Evolutionary conservation across 2,888 invertebrate genomes (phyloP).

Genomic region (Sminthurinus aureus): DNA sequence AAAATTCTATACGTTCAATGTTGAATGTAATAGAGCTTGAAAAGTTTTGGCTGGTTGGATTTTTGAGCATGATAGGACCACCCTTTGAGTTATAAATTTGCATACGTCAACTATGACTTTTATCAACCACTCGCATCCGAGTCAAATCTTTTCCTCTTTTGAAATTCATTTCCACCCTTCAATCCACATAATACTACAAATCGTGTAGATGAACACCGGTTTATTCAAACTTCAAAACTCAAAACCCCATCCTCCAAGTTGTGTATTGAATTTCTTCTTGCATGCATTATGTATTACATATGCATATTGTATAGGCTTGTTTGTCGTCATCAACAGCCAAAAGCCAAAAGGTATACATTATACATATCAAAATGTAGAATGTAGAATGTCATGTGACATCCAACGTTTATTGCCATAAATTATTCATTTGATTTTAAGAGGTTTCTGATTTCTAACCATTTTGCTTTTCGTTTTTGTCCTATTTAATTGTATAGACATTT

Average conservation of each 20-base stretch:
- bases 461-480: background rate
- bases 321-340: background rate
- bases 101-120: constrained; percentile 49
- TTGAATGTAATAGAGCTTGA: constrained; percentile 13
- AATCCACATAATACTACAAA: too few relatives aligned
- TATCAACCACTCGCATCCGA: constrained; percentile 39
- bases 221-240: too few relatives aligned
- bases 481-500: too few relatives aligned
- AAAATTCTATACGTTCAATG: background rate
- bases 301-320: background rate
- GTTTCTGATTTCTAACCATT: background rate
- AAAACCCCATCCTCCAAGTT: too few relatives aligned
- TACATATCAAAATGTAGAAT: too few relatives aligned
- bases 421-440: background rate
- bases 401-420: background rate
- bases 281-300: background rate
- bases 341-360: too few relatives aligned
- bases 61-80: constrained; percentile 47
- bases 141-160: constrained; percentile 25
- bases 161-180: constrained; percentile 31
- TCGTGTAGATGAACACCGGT: too few relatives aligned
- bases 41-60: constrained; percentile 31
- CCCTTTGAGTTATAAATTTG: constrained; percentile 46
- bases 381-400: too few relatives aligned
- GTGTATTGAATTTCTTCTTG: background rate